phyloP scores from a whole-genome alignment of 2,888 invertebrate genomes.

The Osmoderma eremita region DNA sequence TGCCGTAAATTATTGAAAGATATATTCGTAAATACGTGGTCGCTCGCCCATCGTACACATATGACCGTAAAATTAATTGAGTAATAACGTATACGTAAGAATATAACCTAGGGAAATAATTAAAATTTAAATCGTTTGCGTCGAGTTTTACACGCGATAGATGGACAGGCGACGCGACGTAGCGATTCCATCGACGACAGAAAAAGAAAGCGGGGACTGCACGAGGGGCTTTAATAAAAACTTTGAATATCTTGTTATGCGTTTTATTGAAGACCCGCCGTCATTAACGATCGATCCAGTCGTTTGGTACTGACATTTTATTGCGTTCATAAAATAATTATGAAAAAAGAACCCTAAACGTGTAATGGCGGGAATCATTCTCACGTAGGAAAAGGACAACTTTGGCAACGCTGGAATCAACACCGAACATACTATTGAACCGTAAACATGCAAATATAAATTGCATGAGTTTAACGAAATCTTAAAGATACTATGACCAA shows the following conservation, averaged over 20 bases:
- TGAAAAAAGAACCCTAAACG: too few relatives aligned
- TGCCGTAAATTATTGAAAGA: constrained; percentile 41
- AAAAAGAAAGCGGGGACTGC: not conserved
- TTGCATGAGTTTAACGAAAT: too few relatives aligned
- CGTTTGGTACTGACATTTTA: constrained; percentile 7
- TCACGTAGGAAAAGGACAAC: too few relatives aligned
- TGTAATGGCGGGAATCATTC: too few relatives aligned
- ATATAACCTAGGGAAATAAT: constrained; percentile 19
- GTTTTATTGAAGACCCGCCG: constrained; percentile 12
- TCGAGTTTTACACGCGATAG: not conserved
- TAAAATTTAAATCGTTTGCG: constrained; percentile 17
- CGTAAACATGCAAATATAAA: too few relatives aligned
- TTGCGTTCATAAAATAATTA: constrained; percentile 16
- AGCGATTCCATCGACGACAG: too few relatives aligned
- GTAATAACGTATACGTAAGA: constrained; percentile 34
- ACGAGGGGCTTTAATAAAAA: not conserved
- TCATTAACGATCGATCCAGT: constrained; percentile 4
- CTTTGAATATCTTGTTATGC: constrained; percentile 18
- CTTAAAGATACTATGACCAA: too few relatives aligned
- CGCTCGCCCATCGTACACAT: constrained; percentile 8
- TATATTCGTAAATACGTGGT: constrained; percentile 36
- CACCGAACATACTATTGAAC: too few relatives aligned
- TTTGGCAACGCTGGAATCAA: too few relatives aligned
- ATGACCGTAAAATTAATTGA: constrained; percentile 42
- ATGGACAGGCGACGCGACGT: not conserved